These are phyloP conservation scores for Heliconius ismenius DNA, from an alignment of 2,888 invertebrate species.

Conservation along the genomic window DNA sequence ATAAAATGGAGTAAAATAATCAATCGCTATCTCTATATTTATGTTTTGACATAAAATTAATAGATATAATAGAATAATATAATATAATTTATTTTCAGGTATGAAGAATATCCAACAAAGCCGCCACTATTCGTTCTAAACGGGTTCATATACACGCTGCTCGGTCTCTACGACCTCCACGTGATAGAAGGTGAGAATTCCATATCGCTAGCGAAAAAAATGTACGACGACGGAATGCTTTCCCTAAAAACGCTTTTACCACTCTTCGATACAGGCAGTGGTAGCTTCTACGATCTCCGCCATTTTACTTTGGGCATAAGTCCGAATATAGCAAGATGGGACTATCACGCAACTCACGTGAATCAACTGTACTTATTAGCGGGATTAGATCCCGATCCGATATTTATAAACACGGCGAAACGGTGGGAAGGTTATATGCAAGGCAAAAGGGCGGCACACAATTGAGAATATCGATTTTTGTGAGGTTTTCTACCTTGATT, in stretches of 20 bases:
- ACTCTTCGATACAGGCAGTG: slow-evolving; percentile 96
- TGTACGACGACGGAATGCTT: slow-evolving; percentile 92
- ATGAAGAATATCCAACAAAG: slow-evolving; percentile 98
- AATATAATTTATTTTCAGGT: slow-evolving; percentile 78
- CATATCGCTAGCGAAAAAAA: slow-evolving; percentile 86
- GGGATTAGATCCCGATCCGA: slow-evolving; percentile 91
- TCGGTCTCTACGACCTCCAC: slow-evolving; percentile 97
- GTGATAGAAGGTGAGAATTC: slow-evolving; percentile 87
- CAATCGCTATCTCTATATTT: too few relatives aligned
- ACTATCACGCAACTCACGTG: slow-evolving; percentile 99
- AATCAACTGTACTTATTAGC: slow-evolving; percentile 95
- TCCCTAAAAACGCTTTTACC: slow-evolving; percentile 93
- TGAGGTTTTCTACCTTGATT: not conserved
- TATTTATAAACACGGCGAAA: slow-evolving; percentile 91
- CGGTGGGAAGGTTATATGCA: slow-evolving; percentile 98
- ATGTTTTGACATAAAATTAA: not conserved
- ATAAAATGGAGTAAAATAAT: too few relatives aligned
- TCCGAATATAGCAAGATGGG: slow-evolving; percentile 98
- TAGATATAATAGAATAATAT: not conserved
- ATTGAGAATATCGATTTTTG: slow-evolving; percentile 79
- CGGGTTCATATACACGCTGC: slow-evolving; percentile 98
- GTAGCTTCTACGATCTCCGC: slow-evolving; percentile 96
- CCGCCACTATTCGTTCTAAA: slow-evolving; percentile 98
- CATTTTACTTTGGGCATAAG: slow-evolving; percentile 94
- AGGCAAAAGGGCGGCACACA: slow-evolving; percentile 96